These are phyloP conservation scores for Halocaridina rubra DNA, from an alignment of 2,888 invertebrate genomes.

Conservation along the genomic window DNA sequence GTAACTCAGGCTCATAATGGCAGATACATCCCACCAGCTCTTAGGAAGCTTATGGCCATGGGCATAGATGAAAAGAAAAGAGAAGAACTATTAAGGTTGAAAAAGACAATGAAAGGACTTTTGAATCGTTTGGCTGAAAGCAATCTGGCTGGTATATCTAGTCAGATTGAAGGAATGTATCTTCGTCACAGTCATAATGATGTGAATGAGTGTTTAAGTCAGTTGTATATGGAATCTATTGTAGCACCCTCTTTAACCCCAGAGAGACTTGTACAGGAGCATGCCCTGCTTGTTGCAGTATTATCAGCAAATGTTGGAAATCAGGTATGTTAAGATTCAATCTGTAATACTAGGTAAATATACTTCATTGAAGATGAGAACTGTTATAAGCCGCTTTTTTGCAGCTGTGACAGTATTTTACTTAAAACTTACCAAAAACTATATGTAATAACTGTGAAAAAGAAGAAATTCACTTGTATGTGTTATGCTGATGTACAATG, in stretches of 20 bases:
- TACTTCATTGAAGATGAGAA: too few species aligned
- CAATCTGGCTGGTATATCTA: slow-evolving; percentile 86
- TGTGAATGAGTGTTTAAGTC: slow-evolving; percentile 81
- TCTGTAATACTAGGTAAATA: too few species aligned
- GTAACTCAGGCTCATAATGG: slow-evolving; percentile 66
- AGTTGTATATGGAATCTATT: slow-evolving; percentile 77
- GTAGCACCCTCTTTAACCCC: slow-evolving; percentile 46
- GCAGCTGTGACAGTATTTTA: too few species aligned
- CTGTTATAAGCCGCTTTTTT: too few species aligned
- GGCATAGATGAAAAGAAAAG: slow-evolving; percentile 69
- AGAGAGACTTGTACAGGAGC: slow-evolving; percentile 76
- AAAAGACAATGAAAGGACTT: slow-evolving; percentile 86
- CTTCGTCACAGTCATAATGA: slow-evolving; percentile 83
- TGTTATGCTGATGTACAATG: too few species aligned
- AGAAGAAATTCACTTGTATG: too few species aligned
- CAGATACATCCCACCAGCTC: slow-evolving; percentile 87
- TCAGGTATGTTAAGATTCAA: slow-evolving; percentile 79
- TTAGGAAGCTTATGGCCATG: slow-evolving; percentile 72
- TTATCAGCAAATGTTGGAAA: slow-evolving; percentile 90
- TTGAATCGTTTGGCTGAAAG: slow-evolving; percentile 88
- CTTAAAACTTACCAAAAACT: too few species aligned
- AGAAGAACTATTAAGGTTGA: slow-evolving; percentile 76
- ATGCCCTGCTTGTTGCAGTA: slow-evolving; percentile 83
- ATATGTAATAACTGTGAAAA: too few species aligned
- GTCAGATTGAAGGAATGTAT: slow-evolving; percentile 83